Conservation (phyloP, 1,140 invertebrate species). For the Drosophila seguyi region DNA sequence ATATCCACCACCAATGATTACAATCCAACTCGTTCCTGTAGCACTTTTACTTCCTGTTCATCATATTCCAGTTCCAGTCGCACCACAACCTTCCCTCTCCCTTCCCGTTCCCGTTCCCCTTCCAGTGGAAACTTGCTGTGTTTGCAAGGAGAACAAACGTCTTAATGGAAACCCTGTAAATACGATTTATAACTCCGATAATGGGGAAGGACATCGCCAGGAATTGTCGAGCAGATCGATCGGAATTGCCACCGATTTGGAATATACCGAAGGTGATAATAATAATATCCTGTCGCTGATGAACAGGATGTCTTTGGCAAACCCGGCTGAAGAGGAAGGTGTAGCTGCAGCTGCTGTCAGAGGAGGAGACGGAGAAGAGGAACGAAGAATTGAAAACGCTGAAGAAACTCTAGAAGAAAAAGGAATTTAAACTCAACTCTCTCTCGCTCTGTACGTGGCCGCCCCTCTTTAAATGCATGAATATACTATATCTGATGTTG, state of each 20-base stretch:
- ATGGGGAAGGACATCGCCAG: not conserved
- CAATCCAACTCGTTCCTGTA: not conserved
- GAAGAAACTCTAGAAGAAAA: not conserved
- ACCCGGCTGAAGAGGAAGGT: not conserved
- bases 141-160: not conserved
- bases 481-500: not conserved
- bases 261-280: not conserved
- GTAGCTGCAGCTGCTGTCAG: not conserved
- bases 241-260: not conserved
- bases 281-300: not conserved
- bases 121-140: not conserved
- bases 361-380: not conserved
- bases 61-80: not conserved
- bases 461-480: constrained; percentile 6
- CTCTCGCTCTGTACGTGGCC: constrained; percentile 32
- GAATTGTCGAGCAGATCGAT: not conserved
- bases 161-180: not conserved
- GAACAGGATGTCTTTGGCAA: not conserved
- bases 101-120: too few relatives aligned
- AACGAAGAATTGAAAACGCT: not conserved
- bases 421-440: not conserved
- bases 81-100: not conserved
- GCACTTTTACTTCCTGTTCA: not conserved
- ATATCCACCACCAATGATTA: not conserved
- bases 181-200: not conserved